Base-by-base conservation (phyloP, 2,888 invertebrate genomes). In the Myopa testacea region DNA sequence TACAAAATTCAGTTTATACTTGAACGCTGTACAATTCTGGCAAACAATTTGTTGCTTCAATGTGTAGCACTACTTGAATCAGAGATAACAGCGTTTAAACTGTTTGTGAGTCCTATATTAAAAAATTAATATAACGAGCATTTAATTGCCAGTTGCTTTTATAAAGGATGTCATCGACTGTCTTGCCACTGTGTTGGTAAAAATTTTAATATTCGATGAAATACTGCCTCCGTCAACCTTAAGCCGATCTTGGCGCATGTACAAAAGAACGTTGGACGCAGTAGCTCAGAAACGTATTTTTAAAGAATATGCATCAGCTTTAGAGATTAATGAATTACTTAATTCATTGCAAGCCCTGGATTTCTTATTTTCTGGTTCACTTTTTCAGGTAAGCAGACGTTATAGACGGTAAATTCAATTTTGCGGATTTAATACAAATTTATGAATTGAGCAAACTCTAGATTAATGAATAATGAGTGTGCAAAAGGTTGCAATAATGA, bases 41-140 rank as follows among this genome's bases (percentile, higher is more conserved):
- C 94, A 0, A 91, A 91, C 76, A 93, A 95, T 87, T 90, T 95
- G 16, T 91, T 96, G 81, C 92, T 92, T 79, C 97, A 97, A 89
- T 89, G 96, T 71, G 92, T 93, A 84, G 93, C 94, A 4, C 90
- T 96, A 72, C 92, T 93, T 83, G 90, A 90, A 72, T 91, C 91
- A 84, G 91, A 90, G 78, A 81, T 81, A 7, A 83, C 88, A 70
- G 87, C 89, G 4, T 87, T 87, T 73, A 85, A 86, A 73, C 78
- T 85, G 55, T 79, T 69, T 79, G 84, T 84, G 80, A 80, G 80
- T 82, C 6, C n/a, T 58, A 52, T 12, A 16, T 16, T 5, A 5
- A n/a, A 38, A 62, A 37, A 12, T 34, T 5, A 38, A 65, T 38
- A 12, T 16, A 65, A 38, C 19, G 19, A 58, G 16, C 34, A 10